phyloP scores from a whole-genome alignment of 2,797 vertebrate genomes.

The Urosaurus nigricauda region DNA sequence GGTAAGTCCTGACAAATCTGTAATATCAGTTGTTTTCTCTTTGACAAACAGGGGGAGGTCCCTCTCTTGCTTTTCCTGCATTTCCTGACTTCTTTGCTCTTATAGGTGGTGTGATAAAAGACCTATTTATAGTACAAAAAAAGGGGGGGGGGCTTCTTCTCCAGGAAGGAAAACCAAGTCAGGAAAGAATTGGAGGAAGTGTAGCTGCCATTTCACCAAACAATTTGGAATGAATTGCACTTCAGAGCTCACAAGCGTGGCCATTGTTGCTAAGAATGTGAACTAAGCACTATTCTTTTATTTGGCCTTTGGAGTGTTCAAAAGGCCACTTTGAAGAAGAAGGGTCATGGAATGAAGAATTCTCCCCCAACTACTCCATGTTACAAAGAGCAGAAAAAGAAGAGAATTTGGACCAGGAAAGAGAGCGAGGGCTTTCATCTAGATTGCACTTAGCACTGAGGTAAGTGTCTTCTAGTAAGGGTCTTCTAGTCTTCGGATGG shows the following conservation, averaged over 20 bases:
- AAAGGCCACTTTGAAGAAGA: constrained; percentile 20
- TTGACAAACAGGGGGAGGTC: constrained; percentile 46
- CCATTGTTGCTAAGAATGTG: constrained; percentile 57
- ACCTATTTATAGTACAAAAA: constrained; percentile 89
- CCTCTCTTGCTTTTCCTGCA: constrained; percentile 82
- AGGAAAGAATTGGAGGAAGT: constrained; percentile 98
- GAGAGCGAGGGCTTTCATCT: background rate
- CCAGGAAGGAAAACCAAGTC: constrained; percentile 95
- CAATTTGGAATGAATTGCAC: constrained; percentile 83
- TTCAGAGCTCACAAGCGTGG: constrained; percentile 71
- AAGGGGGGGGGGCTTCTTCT: constrained; percentile 84
- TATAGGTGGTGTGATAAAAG: constrained; percentile 80
- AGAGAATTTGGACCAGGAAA: constrained; percentile 18
- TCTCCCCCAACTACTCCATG: constrained; percentile 22
- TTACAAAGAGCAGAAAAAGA: constrained; percentile 16
- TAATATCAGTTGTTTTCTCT: constrained; percentile 14
- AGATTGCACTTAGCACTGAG: constrained; percentile 43
- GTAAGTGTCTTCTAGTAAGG: constrained; percentile 66
- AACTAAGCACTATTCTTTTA: constrained; percentile 59
- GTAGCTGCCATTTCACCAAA: constrained; percentile 89
- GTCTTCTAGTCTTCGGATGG: background rate
- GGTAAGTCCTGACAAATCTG: background rate
- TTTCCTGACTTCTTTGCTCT: constrained; percentile 89
- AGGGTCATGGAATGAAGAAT: constrained; percentile 37
- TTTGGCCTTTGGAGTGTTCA: constrained; percentile 47